Conservation (phyloP, 1,140 invertebrate species). For the Drosophila subobscura region DNA sequence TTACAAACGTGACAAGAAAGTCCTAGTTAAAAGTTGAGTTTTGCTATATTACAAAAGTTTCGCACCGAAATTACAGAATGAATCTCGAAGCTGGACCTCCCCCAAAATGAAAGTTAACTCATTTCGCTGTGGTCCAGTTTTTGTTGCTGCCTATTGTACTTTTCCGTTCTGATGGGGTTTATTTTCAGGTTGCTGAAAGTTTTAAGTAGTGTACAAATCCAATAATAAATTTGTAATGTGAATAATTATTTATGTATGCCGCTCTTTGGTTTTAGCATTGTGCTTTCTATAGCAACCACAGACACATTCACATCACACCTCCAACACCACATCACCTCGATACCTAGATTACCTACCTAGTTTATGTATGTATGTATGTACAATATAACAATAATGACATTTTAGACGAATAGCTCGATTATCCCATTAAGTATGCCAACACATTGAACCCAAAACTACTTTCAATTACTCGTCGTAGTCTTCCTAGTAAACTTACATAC, state of each 20-base stretch:
- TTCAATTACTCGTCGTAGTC: neutral
- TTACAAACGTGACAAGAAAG: constrained; percentile 74
- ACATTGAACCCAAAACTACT: no score
- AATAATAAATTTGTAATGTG: constrained; percentile 51
- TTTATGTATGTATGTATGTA: constrained; percentile 9
- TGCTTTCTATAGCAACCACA: constrained; percentile 9
- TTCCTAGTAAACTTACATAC: neutral
- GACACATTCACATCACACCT: constrained; percentile 10
- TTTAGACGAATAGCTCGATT: no score
- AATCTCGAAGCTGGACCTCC: constrained; percentile 38
- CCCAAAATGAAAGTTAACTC: constrained; percentile 28
- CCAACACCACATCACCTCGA: neutral
- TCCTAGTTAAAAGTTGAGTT: constrained; percentile 66
- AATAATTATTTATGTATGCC: constrained; percentile 48
- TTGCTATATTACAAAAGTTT: constrained; percentile 75
- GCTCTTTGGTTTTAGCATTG: constrained; percentile 47
- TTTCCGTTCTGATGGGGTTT: constrained; percentile 21
- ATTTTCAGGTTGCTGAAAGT: constrained; percentile 18
- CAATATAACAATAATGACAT: neutral
- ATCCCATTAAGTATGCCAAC: no score
- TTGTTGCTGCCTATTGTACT: constrained; percentile 25
- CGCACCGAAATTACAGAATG: constrained; percentile 49
- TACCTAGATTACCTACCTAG: constrained; percentile 3
- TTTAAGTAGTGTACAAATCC: constrained; percentile 45
- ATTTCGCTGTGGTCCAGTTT: constrained; percentile 17